Conservation (phyloP, 2,888 invertebrate species). For the Coelopa pilipes region DNA sequence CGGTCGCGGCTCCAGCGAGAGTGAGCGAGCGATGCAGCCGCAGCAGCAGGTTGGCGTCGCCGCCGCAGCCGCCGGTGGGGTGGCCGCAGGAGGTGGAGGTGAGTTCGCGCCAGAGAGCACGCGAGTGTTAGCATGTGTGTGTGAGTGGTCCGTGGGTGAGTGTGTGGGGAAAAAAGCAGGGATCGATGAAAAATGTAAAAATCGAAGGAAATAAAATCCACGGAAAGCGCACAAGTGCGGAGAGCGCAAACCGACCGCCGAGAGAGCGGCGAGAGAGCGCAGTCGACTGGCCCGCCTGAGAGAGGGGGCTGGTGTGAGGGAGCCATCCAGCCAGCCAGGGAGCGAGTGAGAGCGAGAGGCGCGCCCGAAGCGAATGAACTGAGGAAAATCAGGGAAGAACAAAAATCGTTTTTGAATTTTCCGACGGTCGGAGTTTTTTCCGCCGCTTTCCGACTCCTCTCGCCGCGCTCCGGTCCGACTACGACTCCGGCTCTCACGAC, state of each 20-base stretch:
- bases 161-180: constrained; percentile 17
- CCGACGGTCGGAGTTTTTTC: background rate
- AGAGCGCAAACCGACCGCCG: background rate
- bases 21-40: background rate
- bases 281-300: constrained; percentile 2
- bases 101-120: background rate
- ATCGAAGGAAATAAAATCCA: constrained; percentile 31
- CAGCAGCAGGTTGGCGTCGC: constrained; percentile 19
- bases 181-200: constrained; percentile 25
- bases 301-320: background rate
- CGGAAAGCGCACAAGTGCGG: constrained; percentile 25
- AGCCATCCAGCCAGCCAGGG: constrained; percentile 39
- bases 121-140: no score
- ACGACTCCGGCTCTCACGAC: background rate
- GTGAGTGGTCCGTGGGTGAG: background rate
- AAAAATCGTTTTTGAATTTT: constrained; percentile 31
- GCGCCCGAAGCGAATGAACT: constrained; percentile 53
- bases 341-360: constrained; percentile 41
- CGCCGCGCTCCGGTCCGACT: background rate
- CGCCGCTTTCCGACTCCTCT: background rate
- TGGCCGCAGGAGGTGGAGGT: background rate
- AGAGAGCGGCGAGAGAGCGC: background rate
- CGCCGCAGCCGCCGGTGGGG: background rate
- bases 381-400: constrained; percentile 42
- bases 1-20: constrained; percentile 9